Conservation (phyloP, 2,797 vertebrate species). For the Urocyon cinereoargenteus region DNA sequence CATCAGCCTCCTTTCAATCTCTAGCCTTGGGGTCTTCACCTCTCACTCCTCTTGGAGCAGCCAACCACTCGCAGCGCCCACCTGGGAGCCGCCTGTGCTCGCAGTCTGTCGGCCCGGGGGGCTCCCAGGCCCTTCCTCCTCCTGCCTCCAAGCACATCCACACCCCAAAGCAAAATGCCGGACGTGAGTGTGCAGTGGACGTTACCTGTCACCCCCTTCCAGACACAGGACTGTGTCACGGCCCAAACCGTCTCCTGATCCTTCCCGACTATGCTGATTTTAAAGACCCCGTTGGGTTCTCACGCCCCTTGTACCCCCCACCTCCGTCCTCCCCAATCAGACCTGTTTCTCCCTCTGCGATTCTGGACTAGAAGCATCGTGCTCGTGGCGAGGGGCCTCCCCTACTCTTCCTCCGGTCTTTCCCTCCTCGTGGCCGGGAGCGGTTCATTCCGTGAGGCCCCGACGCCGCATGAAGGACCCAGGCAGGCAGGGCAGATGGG, state of each 20-base stretch:
- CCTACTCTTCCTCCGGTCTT: neutral
- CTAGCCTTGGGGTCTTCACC: neutral
- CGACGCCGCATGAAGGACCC: neutral
- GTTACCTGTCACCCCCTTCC: constrained; percentile 64
- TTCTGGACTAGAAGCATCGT: neutral
- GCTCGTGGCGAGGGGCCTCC: neutral
- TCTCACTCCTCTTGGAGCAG: neutral
- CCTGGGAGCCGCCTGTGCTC: neutral
- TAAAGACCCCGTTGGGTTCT: constrained; percentile 55
- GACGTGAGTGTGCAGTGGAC: constrained; percentile 60
- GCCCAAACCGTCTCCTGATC: constrained; percentile 61
- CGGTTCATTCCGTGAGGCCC: neutral
- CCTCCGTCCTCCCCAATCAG: neutral
- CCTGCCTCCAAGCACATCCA: neutral
- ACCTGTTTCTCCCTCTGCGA: rapidly evolving
- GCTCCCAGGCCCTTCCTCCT: neutral
- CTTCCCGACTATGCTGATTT: constrained; percentile 56
- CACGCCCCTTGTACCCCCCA: neutral
- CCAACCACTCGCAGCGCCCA: rapidly evolving
- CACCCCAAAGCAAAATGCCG: constrained; percentile 53
- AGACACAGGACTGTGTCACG: constrained; percentile 68
- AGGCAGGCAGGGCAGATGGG: neutral
- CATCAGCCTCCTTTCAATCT: neutral
- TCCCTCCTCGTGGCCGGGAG: neutral
- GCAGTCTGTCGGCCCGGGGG: neutral